Evolutionary conservation across 1,140 invertebrate species (phyloP).

Genomic region (Subanguina moxae): DNA sequence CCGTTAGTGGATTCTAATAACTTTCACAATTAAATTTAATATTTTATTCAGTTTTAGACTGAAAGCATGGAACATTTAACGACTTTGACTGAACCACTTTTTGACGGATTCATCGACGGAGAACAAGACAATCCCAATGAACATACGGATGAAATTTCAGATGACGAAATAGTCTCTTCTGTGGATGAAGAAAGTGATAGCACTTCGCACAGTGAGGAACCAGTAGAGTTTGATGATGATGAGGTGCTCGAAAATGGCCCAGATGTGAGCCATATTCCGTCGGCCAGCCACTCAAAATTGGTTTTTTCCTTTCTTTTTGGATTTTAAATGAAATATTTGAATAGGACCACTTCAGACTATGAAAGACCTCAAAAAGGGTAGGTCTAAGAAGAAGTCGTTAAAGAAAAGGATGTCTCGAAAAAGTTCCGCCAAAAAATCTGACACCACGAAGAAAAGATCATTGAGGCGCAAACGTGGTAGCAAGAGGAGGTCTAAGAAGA

Average conservation of each 20-base stretch:
- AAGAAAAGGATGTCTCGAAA: slow-evolving; percentile 1
- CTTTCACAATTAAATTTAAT: background rate
- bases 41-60: no score
- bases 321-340: background rate
- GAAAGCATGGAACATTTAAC: no score
- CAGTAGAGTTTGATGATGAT: slow-evolving; percentile 1
- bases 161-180: background rate
- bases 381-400: background rate
- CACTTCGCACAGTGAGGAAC: background rate
- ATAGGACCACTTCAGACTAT: background rate
- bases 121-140: background rate
- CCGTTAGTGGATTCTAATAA: background rate
- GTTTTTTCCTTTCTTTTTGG: background rate
- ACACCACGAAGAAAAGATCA: background rate
- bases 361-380: background rate
- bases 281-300: no score
- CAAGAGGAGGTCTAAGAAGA: background rate
- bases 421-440: background rate
- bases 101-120: background rate
- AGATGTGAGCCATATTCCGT: no score
- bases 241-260: slow-evolving; percentile 11
- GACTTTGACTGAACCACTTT: no score
- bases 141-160: background rate
- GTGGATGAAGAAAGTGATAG: slow-evolving; percentile 2
- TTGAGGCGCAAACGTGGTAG: background rate